Percentiles rank a stretch among this genome's conserved stretches.
These are phyloP conservation scores for Pycnomerus fuliginosus DNA, from an alignment of 2,888 invertebrate genomes.

Conservation along the genomic window DNA sequence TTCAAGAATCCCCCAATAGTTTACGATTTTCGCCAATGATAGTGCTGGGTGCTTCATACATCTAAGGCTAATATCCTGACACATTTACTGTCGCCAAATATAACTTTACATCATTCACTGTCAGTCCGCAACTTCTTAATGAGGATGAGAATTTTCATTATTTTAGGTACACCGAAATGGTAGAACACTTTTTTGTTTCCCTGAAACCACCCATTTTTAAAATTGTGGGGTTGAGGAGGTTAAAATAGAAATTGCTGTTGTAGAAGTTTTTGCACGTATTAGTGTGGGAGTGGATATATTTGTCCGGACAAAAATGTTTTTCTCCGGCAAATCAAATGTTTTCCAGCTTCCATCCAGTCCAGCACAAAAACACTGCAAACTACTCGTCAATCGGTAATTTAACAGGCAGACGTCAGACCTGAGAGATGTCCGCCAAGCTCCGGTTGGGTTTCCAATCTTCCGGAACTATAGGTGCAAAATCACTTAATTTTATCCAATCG, in stretches of 20 bases:
- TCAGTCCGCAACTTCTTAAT: too few relatives aligned
- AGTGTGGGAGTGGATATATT: too few relatives aligned
- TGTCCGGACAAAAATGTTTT: neutral
- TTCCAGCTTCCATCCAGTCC: constrained; percentile 1
- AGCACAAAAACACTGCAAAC: constrained; percentile 7
- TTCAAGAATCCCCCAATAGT: too few relatives aligned
- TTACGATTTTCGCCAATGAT: too few relatives aligned
- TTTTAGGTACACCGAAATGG: too few relatives aligned
- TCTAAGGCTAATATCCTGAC: too few relatives aligned
- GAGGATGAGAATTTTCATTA: too few relatives aligned
- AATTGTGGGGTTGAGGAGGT: too few relatives aligned
- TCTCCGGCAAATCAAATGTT: constrained; percentile 4
- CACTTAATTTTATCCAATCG: constrained; percentile 6
- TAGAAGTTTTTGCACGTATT: neutral
- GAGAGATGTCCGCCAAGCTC: constrained; percentile 4
- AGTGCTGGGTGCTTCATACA: too few relatives aligned
- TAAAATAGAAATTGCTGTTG: neutral
- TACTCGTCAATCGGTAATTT: constrained; percentile 10
- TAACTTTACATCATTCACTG: too few relatives aligned
- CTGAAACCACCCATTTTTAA: neutral
- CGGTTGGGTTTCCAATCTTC: constrained; percentile 10
- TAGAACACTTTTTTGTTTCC: neutral
- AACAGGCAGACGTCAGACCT: constrained; percentile 8
- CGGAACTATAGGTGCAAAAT: constrained; percentile 9
- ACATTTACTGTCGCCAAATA: too few relatives aligned